phyloP scores from a whole-genome alignment of 2,888 invertebrate genomes.

The Heliconius cydno region DNA sequence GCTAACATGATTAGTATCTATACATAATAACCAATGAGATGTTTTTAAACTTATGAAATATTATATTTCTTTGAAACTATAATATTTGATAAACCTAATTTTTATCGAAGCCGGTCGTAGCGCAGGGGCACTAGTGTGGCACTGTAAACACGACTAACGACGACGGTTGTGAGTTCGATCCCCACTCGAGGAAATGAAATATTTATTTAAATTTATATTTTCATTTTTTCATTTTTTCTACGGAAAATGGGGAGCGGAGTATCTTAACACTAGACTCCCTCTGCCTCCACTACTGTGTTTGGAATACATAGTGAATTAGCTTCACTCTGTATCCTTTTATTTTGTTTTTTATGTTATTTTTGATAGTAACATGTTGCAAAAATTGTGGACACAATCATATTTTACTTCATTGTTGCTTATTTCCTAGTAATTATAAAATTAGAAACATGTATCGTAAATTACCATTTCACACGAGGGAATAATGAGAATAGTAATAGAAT shows the following conservation, averaged over 20 bases:
- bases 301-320: background rate
- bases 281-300: too few species aligned
- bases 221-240: too few species aligned
- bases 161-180: too few species aligned
- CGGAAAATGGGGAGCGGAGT: background rate
- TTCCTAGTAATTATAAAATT: conserved; percentile 7
- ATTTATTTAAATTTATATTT: too few species aligned
- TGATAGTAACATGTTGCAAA: background rate
- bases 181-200: too few species aligned
- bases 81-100: background rate
- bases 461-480: background rate
- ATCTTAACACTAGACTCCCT: background rate
- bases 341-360: too few species aligned
- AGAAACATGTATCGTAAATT: conserved; percentile 4
- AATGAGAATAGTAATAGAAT: conserved; percentile 50
- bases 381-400: background rate
- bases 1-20: conserved; percentile 53
- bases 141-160: too few species aligned
- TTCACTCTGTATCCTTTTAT: background rate
- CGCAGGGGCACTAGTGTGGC: too few species aligned
- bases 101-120: too few species aligned
- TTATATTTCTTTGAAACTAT: background rate
- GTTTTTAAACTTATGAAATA: background rate
- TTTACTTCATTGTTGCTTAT: background rate
- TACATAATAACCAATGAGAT: background rate